A percentile compares a stretch with the other conserved stretches of the same genome.
Conservation (phyloP, 2,797 vertebrate species). For the Sebastes paucispinis region DNA sequence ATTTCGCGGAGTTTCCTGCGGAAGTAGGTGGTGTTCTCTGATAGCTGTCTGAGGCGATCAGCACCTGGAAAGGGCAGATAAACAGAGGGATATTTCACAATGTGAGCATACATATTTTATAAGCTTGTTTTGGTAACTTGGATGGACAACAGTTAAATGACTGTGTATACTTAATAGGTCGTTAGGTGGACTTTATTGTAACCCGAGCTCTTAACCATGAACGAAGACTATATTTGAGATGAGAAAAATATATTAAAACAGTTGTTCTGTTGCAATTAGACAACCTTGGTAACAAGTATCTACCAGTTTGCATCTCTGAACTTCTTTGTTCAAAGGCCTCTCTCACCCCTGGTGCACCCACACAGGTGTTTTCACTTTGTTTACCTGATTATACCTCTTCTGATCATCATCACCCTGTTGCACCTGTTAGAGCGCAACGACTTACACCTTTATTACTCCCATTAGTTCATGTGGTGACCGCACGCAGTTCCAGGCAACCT, state of each 20-base stretch:
- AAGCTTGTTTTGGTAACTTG: not conserved
- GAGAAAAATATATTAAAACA: not conserved
- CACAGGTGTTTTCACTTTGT: conserved; percentile 19
- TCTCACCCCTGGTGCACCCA: not conserved
- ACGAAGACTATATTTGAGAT: not conserved
- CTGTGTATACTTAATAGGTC: not conserved
- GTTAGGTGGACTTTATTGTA: not conserved
- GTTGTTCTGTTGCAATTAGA: not conserved
- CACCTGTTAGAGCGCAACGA: not conserved
- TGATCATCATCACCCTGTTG: not conserved
- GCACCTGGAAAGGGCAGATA: conserved; percentile 76
- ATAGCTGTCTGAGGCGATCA: conserved; percentile 89
- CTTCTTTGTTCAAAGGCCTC: too few relatives aligned
- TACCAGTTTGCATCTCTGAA: not conserved
- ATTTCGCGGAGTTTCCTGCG: conserved; percentile 89
- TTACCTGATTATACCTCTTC: not conserved
- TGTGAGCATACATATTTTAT: not conserved
- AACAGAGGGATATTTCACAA: not conserved
- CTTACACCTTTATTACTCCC: not conserved
- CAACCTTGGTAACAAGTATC: not conserved
- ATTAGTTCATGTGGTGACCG: not conserved
- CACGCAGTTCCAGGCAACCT: not conserved
- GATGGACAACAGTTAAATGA: not conserved
- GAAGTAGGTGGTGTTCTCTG: conserved; percentile 93
- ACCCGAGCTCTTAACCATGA: not conserved